Conservation (phyloP, 2,888 invertebrate species). For the Apamea crenata region DNA sequence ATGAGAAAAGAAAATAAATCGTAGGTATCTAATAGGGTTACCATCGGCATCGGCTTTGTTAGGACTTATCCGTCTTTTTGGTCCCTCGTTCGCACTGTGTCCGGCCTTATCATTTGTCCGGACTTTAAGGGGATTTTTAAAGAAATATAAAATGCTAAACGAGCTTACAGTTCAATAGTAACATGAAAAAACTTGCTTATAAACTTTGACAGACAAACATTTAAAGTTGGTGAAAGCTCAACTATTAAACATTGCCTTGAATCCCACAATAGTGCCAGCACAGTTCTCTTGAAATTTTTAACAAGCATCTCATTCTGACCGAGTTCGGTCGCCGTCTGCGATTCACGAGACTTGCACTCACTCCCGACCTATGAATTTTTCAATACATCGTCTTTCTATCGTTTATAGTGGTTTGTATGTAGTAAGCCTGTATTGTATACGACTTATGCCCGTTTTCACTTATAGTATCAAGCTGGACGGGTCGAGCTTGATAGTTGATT, state of each 20-base stretch:
- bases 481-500: background rate
- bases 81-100: too few species aligned
- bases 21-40: background rate
- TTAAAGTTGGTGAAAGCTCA: constrained; percentile 19
- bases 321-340: constrained; percentile 2
- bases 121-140: background rate
- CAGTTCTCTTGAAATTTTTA: constrained; percentile 35
- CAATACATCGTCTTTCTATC: constrained; percentile 20
- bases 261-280: constrained; percentile 11
- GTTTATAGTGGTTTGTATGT: background rate
- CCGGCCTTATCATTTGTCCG: background rate
- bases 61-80: too few species aligned
- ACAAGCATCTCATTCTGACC: constrained; percentile 4
- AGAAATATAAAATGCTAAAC: too few species aligned
- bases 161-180: too few species aligned
- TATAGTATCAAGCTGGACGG: too few species aligned
- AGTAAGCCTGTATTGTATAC: background rate
- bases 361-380: constrained; percentile 22
- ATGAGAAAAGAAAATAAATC: background rate
- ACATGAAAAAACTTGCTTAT: background rate
- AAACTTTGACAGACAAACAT: constrained; percentile 7
- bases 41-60: background rate
- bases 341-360: constrained; percentile 18
- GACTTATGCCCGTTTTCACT: background rate
- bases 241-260: constrained; percentile 25